Conservation (phyloP, 2,113 vertebrate genomes). For the Chunga burmeisteri region DNA sequence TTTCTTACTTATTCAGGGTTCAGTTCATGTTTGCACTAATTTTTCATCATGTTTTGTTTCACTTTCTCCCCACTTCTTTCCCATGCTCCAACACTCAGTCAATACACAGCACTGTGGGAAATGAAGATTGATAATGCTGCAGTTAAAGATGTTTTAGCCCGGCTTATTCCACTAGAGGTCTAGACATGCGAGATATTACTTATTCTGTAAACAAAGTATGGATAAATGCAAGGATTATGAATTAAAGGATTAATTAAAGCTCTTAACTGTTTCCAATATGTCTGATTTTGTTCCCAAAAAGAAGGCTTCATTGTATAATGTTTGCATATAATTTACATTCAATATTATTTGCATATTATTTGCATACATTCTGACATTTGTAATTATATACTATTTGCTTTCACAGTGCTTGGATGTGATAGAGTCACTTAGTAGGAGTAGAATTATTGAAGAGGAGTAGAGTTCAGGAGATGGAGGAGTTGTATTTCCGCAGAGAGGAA, state of each 20-base stretch:
- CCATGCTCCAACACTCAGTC: neutral
- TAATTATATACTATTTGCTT: neutral
- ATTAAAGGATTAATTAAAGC: conserved; percentile 61
- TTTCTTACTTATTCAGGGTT: neutral
- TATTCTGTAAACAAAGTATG: conserved; percentile 48
- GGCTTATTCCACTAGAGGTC: neutral
- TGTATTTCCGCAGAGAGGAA: neutral
- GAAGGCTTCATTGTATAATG: neutral
- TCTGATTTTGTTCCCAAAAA: neutral
- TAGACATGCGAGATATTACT: neutral
- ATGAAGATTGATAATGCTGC: neutral
- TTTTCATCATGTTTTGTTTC: neutral
- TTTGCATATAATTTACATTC: conserved; percentile 42
- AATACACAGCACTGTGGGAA: neutral
- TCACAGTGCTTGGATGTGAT: neutral
- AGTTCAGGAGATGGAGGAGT: neutral
- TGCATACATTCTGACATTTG: neutral
- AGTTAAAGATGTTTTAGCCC: neutral
- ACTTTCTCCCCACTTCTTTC: neutral
- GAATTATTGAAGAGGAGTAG: neutral
- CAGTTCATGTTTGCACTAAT: neutral
- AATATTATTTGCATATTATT: conserved; percentile 28
- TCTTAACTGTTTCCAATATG: conserved; percentile 24
- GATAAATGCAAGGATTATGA: conserved; percentile 49
- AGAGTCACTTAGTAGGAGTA: neutral